Evolutionary conservation across 2,888 invertebrate genomes (phyloP).

Genomic region (Norana najaformis): DNA sequence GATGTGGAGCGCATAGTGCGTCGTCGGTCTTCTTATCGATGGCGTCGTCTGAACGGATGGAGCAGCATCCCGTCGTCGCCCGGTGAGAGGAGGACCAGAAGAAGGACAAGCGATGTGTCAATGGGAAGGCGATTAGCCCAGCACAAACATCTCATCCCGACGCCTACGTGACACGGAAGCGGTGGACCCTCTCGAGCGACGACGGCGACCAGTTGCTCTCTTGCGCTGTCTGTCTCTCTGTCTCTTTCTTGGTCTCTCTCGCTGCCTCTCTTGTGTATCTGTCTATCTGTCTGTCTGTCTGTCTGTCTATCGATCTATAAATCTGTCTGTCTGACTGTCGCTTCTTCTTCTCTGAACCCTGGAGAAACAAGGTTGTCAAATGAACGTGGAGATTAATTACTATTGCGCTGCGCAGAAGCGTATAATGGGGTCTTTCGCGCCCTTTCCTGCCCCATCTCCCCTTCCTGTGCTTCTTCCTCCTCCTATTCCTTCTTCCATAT

Average conservation of each 20-base stretch:
- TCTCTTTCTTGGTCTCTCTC: background rate
- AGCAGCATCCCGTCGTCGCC: too few species aligned
- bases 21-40: too few species aligned
- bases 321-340: conserved; percentile 16
- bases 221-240: background rate
- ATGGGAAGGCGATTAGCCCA: conserved; percentile 81
- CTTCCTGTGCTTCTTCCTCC: background rate
- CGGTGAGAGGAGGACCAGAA: too few species aligned
- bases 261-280: background rate
- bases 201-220: background rate
- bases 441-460: background rate
- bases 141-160: conserved; percentile 98
- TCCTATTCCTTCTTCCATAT: background rate
- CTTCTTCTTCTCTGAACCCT: background rate
- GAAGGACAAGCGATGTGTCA: background rate
- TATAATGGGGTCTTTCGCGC: background rate
- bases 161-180: conserved; percentile 74
- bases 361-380: too few species aligned
- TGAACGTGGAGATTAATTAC: too few species aligned
- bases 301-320: background rate
- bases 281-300: background rate
- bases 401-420: too few species aligned
- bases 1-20: too few species aligned
- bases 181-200: background rate
- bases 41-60: background rate